phyloP scores from a whole-genome alignment of 2,113 vertebrate genomes.

The Dermatemys mawii region DNA sequence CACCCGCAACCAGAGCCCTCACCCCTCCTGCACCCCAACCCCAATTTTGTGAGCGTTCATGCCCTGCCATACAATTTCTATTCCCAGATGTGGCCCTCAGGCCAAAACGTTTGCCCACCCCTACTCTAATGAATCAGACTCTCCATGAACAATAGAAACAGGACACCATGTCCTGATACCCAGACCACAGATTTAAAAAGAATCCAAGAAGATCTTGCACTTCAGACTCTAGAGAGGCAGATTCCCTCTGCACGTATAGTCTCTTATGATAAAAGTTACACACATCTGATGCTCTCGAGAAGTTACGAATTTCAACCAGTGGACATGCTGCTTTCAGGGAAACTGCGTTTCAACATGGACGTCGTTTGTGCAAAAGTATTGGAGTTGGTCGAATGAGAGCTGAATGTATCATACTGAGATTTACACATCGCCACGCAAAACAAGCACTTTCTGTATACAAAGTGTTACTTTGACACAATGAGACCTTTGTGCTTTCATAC shows the following conservation, averaged over 20 bases:
- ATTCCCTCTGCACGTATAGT: not conserved
- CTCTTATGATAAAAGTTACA: not conserved
- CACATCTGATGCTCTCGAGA: not conserved
- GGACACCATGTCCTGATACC: not conserved
- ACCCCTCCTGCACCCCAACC: too few species aligned
- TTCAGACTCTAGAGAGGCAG: not conserved
- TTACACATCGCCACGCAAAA: not conserved
- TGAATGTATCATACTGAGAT: not conserved
- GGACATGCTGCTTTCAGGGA: not conserved
- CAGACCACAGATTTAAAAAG: not conserved
- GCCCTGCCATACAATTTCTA: too few species aligned
- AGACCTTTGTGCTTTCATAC: not conserved
- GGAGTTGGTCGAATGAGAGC: not conserved
- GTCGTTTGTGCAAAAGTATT: not conserved
- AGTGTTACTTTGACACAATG: not conserved
- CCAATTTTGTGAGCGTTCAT: too few species aligned
- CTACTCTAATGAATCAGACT: not conserved
- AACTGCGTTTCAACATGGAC: not conserved
- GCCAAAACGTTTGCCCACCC: too few species aligned
- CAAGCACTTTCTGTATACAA: not conserved
- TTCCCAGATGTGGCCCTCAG: too few species aligned
- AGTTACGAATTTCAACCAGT: not conserved
- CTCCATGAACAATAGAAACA: not conserved
- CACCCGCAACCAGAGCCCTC: too few species aligned
- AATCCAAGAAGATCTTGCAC: not conserved